phyloP scores from a whole-genome alignment of 2,113 vertebrate genomes.

The Leptobrachium ailaonicum region DNA sequence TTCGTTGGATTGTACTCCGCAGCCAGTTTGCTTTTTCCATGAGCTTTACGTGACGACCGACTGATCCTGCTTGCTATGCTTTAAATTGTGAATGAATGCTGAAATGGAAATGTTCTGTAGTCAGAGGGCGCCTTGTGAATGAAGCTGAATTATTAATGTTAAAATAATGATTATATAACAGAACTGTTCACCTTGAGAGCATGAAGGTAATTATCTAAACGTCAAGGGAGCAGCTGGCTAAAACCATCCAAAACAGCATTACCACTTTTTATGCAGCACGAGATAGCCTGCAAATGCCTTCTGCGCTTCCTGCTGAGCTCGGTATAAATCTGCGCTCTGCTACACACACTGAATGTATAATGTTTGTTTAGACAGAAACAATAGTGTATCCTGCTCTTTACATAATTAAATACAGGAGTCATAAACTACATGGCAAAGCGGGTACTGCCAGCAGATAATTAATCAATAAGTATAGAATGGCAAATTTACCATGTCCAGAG shows the following conservation, averaged over 20 bases:
- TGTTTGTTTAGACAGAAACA: constrained; percentile 10
- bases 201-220: constrained; percentile 19
- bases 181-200: constrained; percentile 29
- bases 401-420: background rate
- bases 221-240: constrained; percentile 10
- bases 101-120: constrained; percentile 33
- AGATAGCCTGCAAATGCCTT: background rate
- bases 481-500: background rate
- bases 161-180: constrained; percentile 44
- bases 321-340: background rate
- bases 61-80: background rate
- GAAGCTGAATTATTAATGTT: constrained; percentile 39
- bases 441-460: background rate
- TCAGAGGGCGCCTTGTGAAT: constrained; percentile 15
- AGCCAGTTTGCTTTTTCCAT: too few relatives aligned
- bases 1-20: too few relatives aligned
- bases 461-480: background rate
- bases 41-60: background rate
- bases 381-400: background rate
- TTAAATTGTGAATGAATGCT: constrained; percentile 43
- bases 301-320: constrained; percentile 10
- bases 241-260: constrained; percentile 19
- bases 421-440: background rate
- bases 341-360: constrained; percentile 12
- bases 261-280: constrained; percentile 11